Evolutionary conservation across 2,113 vertebrate genomes (phyloP), one percentile per base, ranked within the genome.

Genomic region (Tonatia bakeri): DNA sequence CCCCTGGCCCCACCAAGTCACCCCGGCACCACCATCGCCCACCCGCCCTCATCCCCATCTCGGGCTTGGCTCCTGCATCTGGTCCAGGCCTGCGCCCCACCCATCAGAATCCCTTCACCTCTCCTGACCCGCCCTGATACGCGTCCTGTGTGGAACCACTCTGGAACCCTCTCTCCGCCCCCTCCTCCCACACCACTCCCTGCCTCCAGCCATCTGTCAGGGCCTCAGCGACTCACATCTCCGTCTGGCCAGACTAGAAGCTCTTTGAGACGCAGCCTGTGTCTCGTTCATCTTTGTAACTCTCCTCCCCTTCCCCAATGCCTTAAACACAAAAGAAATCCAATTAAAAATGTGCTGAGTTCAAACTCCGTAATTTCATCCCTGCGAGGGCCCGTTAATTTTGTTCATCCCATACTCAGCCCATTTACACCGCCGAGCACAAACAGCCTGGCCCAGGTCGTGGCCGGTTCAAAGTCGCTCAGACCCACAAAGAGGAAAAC

Each of bases 281-380:
- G 9, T 64, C 56, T 64, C 3, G 5, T 76, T 83, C 65, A 59
- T 75, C 76, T 80, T 43, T 4, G 1, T 38, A 59, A 43, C n/a
- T 81, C 82, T 70, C 54, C 43, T 20, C 16, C 82, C 52, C 36
- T 61, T 73, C 67, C n/a, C 31, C 40, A 22, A 56, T 31, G 86
- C 77, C 65, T 88, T 45, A 31, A 85, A 40, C 79, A 79, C 65
- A 47, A 86, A 65, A 90, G n/a, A 90, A 73, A 90, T 65, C 45
- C 89, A 92, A 50, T 73, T 64, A 81, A 75, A 92, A 94, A 84
- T 86, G 45, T 65, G 22, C 26, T 91, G 47, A 94, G 59, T 64
- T 76, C 33, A 50, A 93, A 50, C n/a, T 72, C 61, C 87, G 70
- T 87, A 17, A 91, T 22, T 90, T 73, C 70, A 79, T 84, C 61